phyloP scores from a whole-genome alignment of 1,140 invertebrate genomes.

The Phymorhynchus buccinoides region DNA sequence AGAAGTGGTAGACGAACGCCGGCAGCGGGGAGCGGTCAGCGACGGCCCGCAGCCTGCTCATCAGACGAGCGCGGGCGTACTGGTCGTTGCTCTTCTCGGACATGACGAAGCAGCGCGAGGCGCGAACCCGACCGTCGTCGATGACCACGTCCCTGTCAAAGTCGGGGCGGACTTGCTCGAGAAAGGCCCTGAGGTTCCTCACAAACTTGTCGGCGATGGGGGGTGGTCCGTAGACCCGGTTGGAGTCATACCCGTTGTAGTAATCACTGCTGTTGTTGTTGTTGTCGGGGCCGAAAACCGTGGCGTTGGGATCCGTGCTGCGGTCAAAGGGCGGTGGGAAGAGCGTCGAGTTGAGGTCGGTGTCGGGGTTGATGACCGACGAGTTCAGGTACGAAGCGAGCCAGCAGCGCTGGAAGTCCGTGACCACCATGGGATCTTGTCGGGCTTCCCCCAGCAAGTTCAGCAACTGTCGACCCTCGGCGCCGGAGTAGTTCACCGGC shows the following conservation, averaged over 20 bases:
- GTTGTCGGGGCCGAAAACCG: too few species aligned
- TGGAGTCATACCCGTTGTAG: too few species aligned
- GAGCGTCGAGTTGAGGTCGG: constrained; percentile 80
- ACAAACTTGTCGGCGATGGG: constrained; percentile 29
- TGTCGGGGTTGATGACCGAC: constrained; percentile 23
- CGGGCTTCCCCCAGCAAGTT: constrained; percentile 27
- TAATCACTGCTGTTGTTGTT: too few species aligned
- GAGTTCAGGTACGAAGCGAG: constrained; percentile 36
- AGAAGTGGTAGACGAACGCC: constrained; percentile 56
- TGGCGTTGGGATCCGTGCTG: too few species aligned
- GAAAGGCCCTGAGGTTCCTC: constrained; percentile 58
- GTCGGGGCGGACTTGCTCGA: constrained; percentile 71
- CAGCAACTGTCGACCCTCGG: constrained; percentile 31
- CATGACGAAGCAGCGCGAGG: constrained; percentile 56
- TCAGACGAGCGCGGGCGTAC: constrained; percentile 53
- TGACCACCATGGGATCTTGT: constrained; percentile 31
- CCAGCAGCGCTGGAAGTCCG: constrained; percentile 40
- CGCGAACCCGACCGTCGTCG: constrained; percentile 85
- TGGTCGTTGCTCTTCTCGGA: constrained; percentile 18
- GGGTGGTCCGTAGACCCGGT: too few species aligned
- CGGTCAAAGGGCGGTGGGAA: too few species aligned
- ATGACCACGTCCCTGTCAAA: constrained; percentile 85
- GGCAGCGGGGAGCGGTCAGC: constrained; percentile 50
- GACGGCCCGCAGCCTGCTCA: constrained; percentile 58
- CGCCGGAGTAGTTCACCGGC: constrained; percentile 27